phyloP scores from a whole-genome alignment of 2,888 invertebrate genomes.

The Hydroisotoma schaefferi region DNA sequence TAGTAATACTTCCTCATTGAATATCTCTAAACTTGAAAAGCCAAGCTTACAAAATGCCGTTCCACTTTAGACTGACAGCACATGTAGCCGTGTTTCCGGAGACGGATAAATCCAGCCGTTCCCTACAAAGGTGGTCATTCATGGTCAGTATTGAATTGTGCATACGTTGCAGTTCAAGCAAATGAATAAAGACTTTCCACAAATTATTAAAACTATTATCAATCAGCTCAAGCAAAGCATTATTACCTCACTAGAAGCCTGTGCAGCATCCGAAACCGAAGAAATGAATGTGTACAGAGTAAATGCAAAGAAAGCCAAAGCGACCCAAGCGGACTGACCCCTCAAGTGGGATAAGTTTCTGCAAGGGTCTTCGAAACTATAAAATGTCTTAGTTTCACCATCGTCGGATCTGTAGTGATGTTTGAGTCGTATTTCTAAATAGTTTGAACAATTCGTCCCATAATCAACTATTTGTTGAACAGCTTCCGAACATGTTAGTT shows the following conservation, averaged over 20 bases:
- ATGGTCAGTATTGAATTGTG: neutral
- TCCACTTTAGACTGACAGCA: slow-evolving; percentile 1
- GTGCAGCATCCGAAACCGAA: slow-evolving; percentile 16
- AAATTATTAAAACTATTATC: neutral
- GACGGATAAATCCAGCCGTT: slow-evolving; percentile 20
- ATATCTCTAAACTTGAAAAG: neutral
- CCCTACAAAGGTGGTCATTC: neutral
- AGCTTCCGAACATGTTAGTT: slow-evolving; percentile 19
- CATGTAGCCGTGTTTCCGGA: slow-evolving; percentile 18
- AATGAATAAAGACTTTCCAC: neutral
- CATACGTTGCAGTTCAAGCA: neutral
- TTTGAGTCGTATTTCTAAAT: neutral
- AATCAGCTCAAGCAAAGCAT: neutral
- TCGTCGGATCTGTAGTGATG: neutral
- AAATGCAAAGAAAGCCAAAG: slow-evolving; percentile 7
- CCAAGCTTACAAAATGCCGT: neutral
- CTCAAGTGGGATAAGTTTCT: neutral
- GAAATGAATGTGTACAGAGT: slow-evolving; percentile 12
- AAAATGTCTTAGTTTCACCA: neutral
- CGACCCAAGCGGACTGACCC: slow-evolving; percentile 5
- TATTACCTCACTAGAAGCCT: slow-evolving; percentile 15
- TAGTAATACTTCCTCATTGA: too few relatives aligned
- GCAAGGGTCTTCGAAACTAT: slow-evolving; percentile 22
- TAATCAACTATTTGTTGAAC: slow-evolving; percentile 3
- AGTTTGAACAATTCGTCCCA: slow-evolving; percentile 1